Percentiles rank a stretch among this genome's conserved stretches.
Conservation (phyloP, 2,113 vertebrate species). For the Clarias gariepinus region DNA sequence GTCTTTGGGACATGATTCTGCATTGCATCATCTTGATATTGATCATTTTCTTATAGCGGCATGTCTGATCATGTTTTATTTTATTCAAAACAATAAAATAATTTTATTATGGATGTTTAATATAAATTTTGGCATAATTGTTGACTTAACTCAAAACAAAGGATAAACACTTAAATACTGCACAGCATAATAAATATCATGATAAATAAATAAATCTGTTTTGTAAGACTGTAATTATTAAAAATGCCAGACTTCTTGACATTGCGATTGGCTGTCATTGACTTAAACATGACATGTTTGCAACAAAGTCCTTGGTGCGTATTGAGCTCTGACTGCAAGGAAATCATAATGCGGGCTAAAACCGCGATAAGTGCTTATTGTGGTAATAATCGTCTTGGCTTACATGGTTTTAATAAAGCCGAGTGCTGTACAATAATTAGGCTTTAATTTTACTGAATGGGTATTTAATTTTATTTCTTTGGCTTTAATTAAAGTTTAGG, state of each 20-base stretch:
- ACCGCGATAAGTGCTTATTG: conserved; percentile 47
- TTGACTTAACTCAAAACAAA: not conserved
- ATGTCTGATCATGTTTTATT: not conserved
- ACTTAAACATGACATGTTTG: conserved; percentile 1
- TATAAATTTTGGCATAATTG: not conserved
- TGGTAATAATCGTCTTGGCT: conserved; percentile 59
- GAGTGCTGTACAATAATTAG: conserved; percentile 58
- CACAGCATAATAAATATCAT: too few species aligned
- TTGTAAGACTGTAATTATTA: not conserved
- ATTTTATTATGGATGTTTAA: not conserved
- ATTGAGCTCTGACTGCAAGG: conserved; percentile 37
- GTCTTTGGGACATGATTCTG: not conserved
- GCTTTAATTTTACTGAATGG: conserved; percentile 55
- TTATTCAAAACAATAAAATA: not conserved
- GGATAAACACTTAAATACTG: not conserved
- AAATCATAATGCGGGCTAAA: conserved; percentile 50
- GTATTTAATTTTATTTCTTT: conserved; percentile 61
- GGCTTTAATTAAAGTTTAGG: conserved; percentile 62
- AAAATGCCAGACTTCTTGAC: not conserved
- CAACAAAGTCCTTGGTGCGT: conserved; percentile 32
- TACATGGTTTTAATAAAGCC: conserved; percentile 64
- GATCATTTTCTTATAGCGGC: not conserved
- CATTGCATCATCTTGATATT: not conserved
- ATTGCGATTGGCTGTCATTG: not conserved
- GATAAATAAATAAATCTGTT: not conserved